Base-by-base conservation (phyloP, 2,113 vertebrate species). In the Gallinago media region DNA sequence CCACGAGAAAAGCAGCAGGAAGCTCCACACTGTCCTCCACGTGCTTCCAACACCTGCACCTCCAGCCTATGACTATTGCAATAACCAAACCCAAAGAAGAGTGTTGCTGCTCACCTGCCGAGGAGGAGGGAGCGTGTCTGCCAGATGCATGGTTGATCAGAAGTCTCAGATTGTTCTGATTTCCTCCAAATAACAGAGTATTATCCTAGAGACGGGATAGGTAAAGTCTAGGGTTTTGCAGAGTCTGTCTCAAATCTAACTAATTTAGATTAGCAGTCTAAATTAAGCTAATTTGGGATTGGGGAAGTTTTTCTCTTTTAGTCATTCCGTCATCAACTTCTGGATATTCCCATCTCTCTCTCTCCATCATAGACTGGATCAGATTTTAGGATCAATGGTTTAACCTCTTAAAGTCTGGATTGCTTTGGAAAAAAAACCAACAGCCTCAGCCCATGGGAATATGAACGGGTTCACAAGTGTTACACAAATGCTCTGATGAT, bases 41-140 rank as follows among this genome's bases (percentile, higher is more conserved):
- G 11, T 1, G 15, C 7, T 62, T 22, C 74, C 81, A n/a, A 17
- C 58, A 6, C 56, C 14, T 22, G 23, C 38, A 42, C 3, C 22
- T 27, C 79, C 75, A 67, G 3, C 9, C 56, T 6, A 13, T 36
- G 7, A 2, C 27, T 5, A 2, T 2, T 0, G 19, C 49, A 59
- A 17, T 3, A 75, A 3, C 16, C 58, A 61, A 80, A 72, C 4
- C 18, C 44, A 2, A 14, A 2, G 0, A 12, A 8, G 10, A 7
- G 26, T 3, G 27, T 8, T 20, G 27, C 50, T 44, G 31, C 62
- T 59, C 62, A 14, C 31, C 62, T 58, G 74, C 36, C 3, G 0
- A 50, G 66, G 25, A 55, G 68, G 31, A 19, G 32, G 26, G 46
- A 40, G 19, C 1, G 4, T 14, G 5, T 23, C 72, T 72, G 58